Evolutionary conservation across 2,797 vertebrate species (phyloP).

Genomic region (Karalla daura): DNA sequence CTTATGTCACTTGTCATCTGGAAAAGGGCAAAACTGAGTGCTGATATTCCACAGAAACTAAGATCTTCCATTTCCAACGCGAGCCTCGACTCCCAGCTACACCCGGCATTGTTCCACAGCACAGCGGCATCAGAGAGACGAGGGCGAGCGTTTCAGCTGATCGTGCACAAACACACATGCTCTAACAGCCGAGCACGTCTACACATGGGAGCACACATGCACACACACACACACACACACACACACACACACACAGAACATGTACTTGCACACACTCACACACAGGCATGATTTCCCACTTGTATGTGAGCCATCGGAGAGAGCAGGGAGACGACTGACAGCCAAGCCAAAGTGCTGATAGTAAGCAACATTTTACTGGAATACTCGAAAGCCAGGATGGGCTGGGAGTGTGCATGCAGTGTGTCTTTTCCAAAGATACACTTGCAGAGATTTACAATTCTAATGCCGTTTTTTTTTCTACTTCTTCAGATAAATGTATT

Average conservation of each 20-base stretch:
- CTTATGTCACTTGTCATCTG: constrained; percentile 64
- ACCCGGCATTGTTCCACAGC: constrained; percentile 21
- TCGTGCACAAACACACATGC: constrained; percentile 61
- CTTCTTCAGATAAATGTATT: constrained; percentile 1
- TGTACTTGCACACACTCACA: constrained; percentile 42
- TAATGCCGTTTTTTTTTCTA: background rate
- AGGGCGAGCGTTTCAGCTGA: constrained; percentile 66
- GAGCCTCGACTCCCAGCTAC: constrained; percentile 17
- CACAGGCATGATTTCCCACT: constrained; percentile 66
- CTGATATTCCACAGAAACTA: constrained; percentile 18
- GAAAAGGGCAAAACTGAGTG: constrained; percentile 57
- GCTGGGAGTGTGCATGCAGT: constrained; percentile 16
- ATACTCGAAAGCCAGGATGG: constrained; percentile 53
- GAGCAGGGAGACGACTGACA: constrained; percentile 70
- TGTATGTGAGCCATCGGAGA: constrained; percentile 64
- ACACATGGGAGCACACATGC: constrained; percentile 26
- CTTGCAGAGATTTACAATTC: constrained; percentile 14
- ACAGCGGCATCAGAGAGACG: constrained; percentile 26
- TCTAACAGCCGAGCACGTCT: constrained; percentile 52
- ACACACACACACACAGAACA: constrained; percentile 24
- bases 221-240: constrained; percentile 10
- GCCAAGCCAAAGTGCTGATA: constrained; percentile 75
- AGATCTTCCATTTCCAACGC: constrained; percentile 52
- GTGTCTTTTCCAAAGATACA: constrained; percentile 13
- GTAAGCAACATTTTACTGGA: constrained; percentile 64